Conservation (phyloP, 2,888 invertebrate genomes). For the Ellobium chinense region DNA sequence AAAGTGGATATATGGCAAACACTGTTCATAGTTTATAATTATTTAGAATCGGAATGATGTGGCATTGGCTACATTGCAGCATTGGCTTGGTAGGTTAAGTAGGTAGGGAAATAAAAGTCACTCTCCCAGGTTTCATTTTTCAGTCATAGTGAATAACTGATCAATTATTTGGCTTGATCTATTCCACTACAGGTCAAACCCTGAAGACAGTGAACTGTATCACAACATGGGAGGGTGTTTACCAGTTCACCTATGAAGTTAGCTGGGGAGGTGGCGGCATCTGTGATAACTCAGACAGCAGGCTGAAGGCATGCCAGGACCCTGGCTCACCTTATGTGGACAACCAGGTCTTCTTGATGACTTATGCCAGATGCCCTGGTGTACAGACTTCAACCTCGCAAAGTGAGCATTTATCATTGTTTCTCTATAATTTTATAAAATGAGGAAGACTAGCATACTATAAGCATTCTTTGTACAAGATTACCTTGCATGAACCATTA, state of each 20-base stretch:
- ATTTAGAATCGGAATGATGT: no score
- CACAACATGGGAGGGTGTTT: constrained; percentile 77
- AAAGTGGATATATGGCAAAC: no score
- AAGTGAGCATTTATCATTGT: constrained; percentile 59
- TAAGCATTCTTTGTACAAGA: no score
- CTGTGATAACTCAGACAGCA: constrained; percentile 91
- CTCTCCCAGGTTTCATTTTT: no score
- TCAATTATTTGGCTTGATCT: no score
- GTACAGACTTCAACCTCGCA: constrained; percentile 66
- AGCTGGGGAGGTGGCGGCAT: constrained; percentile 76
- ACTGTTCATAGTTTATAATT: no score
- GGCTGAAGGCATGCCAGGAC: constrained; percentile 95
- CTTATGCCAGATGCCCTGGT: constrained; percentile 88
- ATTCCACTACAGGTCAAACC: constrained; percentile 33
- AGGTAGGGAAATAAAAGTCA: no score
- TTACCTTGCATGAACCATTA: no score
- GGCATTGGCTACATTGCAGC: no score
- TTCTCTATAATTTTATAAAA: not conserved
- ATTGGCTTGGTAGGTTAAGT: no score
- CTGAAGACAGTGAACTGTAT: constrained; percentile 75
- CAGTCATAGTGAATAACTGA: no score
- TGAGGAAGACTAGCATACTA: no score
- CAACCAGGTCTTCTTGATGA: constrained; percentile 97
- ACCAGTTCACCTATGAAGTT: constrained; percentile 77
- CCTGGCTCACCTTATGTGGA: constrained; percentile 97